Conservation (phyloP, 2,113 vertebrate genomes). For the Varanus salvator region DNA sequence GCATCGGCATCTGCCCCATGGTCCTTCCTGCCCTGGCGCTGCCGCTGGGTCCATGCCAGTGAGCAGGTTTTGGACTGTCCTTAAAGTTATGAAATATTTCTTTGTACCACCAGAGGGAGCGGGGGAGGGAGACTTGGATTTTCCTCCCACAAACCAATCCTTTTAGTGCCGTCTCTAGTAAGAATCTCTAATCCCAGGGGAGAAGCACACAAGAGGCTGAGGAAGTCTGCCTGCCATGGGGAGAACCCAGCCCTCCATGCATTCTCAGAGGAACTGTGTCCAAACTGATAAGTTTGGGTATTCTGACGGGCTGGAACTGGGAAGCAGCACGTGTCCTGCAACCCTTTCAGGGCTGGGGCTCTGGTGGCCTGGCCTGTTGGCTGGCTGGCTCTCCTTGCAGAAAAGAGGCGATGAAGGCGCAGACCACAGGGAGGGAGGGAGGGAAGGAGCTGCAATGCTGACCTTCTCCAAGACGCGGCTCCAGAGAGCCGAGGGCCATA, state of each 20-base stretch:
- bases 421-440: not conserved
- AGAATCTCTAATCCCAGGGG: too few species aligned
- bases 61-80: too few species aligned
- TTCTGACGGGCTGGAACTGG: not conserved
- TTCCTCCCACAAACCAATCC: not conserved
- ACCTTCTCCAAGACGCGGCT: slow-evolving; percentile 5
- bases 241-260: not conserved
- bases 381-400: not conserved
- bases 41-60: too few species aligned
- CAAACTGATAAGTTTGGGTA: not conserved
- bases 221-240: too few species aligned
- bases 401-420: not conserved
- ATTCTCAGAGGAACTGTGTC: not conserved
- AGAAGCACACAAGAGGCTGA: not conserved
- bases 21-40: too few species aligned
- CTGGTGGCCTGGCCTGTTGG: not conserved
- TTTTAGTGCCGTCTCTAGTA: not conserved
- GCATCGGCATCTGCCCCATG: too few species aligned
- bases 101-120: too few species aligned
- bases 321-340: not conserved
- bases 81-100: too few species aligned
- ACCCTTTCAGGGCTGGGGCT: not conserved
- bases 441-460: not conserved
- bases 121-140: not conserved
- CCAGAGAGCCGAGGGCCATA: slow-evolving; percentile 25